Evolutionary conservation across 23 tunicate species (phyloP).

Genomic region (Halocynthia aurantium): DNA sequence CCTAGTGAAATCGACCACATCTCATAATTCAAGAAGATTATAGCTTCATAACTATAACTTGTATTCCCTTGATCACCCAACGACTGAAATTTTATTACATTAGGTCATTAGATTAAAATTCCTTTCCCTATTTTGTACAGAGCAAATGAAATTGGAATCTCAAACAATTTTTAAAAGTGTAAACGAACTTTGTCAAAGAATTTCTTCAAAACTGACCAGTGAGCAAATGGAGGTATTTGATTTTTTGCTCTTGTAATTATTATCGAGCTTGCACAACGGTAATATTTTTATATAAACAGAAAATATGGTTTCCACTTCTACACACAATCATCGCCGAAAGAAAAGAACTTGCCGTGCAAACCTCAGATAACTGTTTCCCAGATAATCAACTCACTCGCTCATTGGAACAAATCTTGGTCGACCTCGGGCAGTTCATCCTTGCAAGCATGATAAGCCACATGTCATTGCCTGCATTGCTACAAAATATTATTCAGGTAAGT

Average conservation of each 20-base stretch:
- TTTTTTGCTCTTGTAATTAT: background rate
- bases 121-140: background rate
- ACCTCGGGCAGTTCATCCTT: constrained; percentile 60
- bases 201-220: constrained; percentile 46
- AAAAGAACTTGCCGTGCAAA: constrained; percentile 9
- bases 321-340: constrained; percentile 59
- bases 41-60: too few species aligned
- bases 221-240: constrained; percentile 74
- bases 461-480: constrained; percentile 80
- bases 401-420: constrained; percentile 29
- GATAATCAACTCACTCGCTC: background rate
- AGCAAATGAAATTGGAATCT: constrained; percentile 4
- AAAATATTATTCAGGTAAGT: constrained; percentile 75
- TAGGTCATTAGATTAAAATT: background rate
- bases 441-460: constrained; percentile 89
- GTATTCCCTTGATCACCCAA: too few species aligned
- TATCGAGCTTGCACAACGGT: background rate
- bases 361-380: background rate
- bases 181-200: constrained; percentile 62
- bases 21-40: too few species aligned
- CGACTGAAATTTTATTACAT: background rate
- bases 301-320: constrained; percentile 89
- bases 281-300: constrained; percentile 22
- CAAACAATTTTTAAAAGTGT: constrained; percentile 41
- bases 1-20: too few species aligned